These are phyloP conservation scores for Euphydryas editha DNA, from an alignment of 2,888 invertebrate genomes.

Conservation along the genomic window DNA sequence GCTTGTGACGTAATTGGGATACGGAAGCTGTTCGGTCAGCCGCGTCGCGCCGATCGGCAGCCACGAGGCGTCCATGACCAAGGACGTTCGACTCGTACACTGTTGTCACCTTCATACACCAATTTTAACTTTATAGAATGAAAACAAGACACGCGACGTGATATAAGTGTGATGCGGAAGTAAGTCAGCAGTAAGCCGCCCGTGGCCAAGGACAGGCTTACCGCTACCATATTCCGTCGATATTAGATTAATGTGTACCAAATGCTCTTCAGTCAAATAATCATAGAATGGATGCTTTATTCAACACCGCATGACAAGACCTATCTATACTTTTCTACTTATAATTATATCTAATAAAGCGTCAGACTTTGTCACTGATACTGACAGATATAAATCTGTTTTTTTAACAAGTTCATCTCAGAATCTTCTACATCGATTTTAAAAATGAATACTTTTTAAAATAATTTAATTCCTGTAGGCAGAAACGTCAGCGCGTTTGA, in stretches of 20 bases:
- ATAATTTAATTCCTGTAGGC: too few relatives aligned
- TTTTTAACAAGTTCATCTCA: too few relatives aligned
- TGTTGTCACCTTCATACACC: neutral
- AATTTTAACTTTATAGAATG: slow-evolving; percentile 27
- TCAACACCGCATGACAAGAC: too few relatives aligned
- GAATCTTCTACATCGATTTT: too few relatives aligned
- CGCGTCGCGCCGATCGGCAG: slow-evolving; percentile 43
- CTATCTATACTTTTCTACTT: too few relatives aligned
- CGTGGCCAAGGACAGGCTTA: slow-evolving; percentile 68
- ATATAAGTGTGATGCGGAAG: slow-evolving; percentile 69
- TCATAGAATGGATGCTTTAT: neutral
- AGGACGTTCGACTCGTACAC: slow-evolving; percentile 54
- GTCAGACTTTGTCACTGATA: too few relatives aligned
- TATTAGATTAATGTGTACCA: neutral
- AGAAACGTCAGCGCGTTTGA: too few relatives aligned
- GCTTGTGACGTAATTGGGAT: slow-evolving; percentile 59
- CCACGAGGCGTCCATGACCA: slow-evolving; percentile 56
- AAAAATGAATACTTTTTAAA: too few relatives aligned
- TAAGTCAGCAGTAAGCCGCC: slow-evolving; percentile 59
- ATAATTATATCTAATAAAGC: too few relatives aligned
- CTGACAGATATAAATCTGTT: too few relatives aligned
- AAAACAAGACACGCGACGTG: slow-evolving; percentile 45
- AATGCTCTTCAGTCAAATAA: slow-evolving; percentile 1
- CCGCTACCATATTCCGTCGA: slow-evolving; percentile 40
- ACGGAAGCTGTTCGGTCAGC: slow-evolving; percentile 73